Evolutionary conservation across 2,797 vertebrate genomes (phyloP), one percentile per base, ranked within the genome.

Genomic region (Squalus acanthias): DNA sequence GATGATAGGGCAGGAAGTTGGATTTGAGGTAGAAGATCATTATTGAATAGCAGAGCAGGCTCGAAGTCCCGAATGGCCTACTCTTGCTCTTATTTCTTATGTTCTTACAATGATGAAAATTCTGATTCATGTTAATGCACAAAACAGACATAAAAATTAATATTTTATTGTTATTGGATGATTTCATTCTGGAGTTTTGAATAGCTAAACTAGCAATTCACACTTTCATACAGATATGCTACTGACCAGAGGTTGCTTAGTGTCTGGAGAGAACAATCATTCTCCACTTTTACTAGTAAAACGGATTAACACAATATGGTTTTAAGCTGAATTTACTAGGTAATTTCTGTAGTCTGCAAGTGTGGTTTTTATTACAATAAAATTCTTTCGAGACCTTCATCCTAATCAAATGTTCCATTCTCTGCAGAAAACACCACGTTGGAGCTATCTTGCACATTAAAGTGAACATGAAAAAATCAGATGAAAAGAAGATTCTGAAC

Each of bases 401-500:
- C 26, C 94, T 95, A 22, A 95, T 60, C 53, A 57, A 74, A 95
- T 33, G 29, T 76, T 67, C 20, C 70, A 89, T 3, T 46, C 63
- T 96, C 96, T 3, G 24, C 97, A 99, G 99, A 96, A 98, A 98
- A 67, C 97, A 96, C 74, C 99, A 99, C 26, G 96, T 99, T 96
- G 97, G 96, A 2, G 98, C 98, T 0, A 97, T 99, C 96, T 97
- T 99, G 97, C 97, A 98, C 96, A 98, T 99, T 97, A 99, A 99
- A 97, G 97, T 96, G 0, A 98, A 98, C 96, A 97, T 99, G 72
- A 97, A 98, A 0, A 97, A 91, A 2, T 96, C 97, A 0, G 98
- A 99, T 0, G 33, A 97, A 88, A 98, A 96, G 96, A 97, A 97
- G 96, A 98, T 99, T 97, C 97, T 98, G 96, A 97, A 96, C 12